Evolutionary conservation across 2,888 invertebrate species (phyloP), one percentile per base, ranked within the genome.

Genomic region (Athripsodes cinereus): DNA sequence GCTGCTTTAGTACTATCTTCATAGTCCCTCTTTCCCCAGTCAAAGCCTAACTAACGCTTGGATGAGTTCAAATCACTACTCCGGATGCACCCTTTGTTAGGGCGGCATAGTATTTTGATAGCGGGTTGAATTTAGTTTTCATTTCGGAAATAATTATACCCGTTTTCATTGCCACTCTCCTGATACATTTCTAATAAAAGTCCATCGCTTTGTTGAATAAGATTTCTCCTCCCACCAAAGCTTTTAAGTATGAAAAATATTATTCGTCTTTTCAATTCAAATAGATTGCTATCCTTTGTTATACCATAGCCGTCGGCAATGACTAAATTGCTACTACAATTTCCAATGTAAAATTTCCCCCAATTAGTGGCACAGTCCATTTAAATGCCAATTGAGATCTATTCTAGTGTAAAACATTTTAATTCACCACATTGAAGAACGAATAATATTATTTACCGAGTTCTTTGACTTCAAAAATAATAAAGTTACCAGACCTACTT

Each of bases 71-170:
- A 63, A 63, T 63, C 63, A 61, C n/a, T n/a, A n/a, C 63, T 59
- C 61, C 63, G 61, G 63, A 63, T 63, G 63, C 63, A 61, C 61
- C 63, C 63, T 63, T 63, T 63, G 63, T 63, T 55, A 57, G 59
- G 58, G 57, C 58, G 58, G 55, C 40, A 46, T 55, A 20, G 56
- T 56, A 60, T 63, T 63, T 63, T 63, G 63, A 63, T 63, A 63
- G 61, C 57, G 46, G 44, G 55, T 44, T 51, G 59, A 61, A 62
- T 63, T 61, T 61, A 59, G 63, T 61, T 63, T 61, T 63, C 61
- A 53, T 57, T 57, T 63, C 63, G 63, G 63, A 63, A 63, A 63
- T 63, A 63, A 63, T 63, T 63, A 63, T 61, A 60, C 51, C 52
- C 40, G 16, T 26, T 50, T 47, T 47, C 47, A 20, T 21, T 47